Percentiles rank a stretch among this genome's conserved stretches.
These are phyloP conservation scores for Holocentrus rufus DNA, from an alignment of 2,797 vertebrate species.

Conservation along the genomic window DNA sequence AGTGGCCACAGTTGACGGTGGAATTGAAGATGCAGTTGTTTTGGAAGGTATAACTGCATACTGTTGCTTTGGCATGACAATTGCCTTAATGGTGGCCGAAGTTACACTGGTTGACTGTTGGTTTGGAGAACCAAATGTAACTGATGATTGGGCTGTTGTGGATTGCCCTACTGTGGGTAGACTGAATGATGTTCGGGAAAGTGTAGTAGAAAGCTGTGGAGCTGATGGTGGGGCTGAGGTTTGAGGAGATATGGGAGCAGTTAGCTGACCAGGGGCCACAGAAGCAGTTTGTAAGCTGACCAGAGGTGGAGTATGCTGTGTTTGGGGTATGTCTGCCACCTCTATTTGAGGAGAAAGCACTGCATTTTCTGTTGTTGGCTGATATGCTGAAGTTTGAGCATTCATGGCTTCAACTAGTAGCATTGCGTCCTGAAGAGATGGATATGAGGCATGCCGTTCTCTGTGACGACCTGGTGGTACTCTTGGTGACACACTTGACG, in stretches of 20 bases:
- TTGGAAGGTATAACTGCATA: neutral
- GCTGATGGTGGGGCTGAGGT: neutral
- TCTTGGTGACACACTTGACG: constrained; percentile 7
- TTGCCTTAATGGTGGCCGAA: neutral
- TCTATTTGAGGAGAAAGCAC: neutral
- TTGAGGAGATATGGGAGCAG: neutral
- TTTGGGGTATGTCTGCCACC: neutral
- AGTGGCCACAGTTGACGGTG: constrained; percentile 15
- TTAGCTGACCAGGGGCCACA: neutral
- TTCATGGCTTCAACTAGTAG: constrained; percentile 76
- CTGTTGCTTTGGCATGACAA: neutral
- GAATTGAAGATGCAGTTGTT: neutral
- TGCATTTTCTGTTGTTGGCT: constrained; percentile 21
- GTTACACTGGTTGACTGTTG: neutral
- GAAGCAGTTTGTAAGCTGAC: constrained; percentile 14
- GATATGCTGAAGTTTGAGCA: constrained; percentile 14
- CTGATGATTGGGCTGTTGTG: neutral
- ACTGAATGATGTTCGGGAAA: neutral
- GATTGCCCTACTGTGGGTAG: neutral
- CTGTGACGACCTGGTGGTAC: constrained; percentile 10
- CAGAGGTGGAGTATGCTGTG: neutral
- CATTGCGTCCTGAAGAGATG: constrained; percentile 72
- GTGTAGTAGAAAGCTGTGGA: neutral
- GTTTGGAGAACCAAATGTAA: neutral
- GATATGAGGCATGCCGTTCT: constrained; percentile 29